These are phyloP conservation scores for Fringilla coelebs DNA, from an alignment of 2,797 vertebrate species.

Conservation along the genomic window DNA sequence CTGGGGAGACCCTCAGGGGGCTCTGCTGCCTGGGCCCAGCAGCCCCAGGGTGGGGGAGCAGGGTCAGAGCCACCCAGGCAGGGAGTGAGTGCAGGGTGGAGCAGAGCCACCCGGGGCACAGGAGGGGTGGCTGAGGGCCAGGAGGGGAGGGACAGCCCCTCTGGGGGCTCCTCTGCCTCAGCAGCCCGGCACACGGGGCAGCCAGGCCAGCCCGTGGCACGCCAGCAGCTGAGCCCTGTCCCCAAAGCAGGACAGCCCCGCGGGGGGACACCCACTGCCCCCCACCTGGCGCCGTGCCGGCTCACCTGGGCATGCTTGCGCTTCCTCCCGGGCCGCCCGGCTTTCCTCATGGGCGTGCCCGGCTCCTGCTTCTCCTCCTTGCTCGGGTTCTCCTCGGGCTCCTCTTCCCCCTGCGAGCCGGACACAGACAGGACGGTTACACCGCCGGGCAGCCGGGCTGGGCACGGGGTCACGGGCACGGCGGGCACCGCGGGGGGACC, in stretches of 20 bases:
- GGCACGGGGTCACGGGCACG: neutral
- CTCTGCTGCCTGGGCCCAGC: neutral
- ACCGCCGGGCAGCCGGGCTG: accelerated
- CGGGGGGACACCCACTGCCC: neutral
- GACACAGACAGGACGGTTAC: neutral
- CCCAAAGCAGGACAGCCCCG: neutral
- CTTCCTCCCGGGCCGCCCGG: conserved; percentile 85
- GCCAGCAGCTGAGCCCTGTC: neutral
- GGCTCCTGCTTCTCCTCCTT: conserved; percentile 84
- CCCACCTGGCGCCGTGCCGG: neutral
- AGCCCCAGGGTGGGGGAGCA: neutral
- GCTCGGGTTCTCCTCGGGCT: conserved; percentile 78
- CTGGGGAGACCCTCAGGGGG: accelerated
- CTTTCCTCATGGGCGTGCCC: conserved; percentile 80
- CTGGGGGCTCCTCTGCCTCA: neutral
- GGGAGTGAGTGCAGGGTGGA: accelerated
- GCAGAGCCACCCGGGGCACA: accelerated
- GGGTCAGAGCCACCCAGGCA: neutral
- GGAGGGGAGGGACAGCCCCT: neutral
- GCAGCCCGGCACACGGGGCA: neutral
- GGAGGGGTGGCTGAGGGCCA: neutral
- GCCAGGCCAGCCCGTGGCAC: neutral
- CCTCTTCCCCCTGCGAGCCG: conserved; percentile 83
- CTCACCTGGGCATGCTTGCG: conserved; percentile 89
- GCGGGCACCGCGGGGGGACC: accelerated